Conservation (phyloP, 2,888 invertebrate species). For the Lasioglossum leucozonium region DNA sequence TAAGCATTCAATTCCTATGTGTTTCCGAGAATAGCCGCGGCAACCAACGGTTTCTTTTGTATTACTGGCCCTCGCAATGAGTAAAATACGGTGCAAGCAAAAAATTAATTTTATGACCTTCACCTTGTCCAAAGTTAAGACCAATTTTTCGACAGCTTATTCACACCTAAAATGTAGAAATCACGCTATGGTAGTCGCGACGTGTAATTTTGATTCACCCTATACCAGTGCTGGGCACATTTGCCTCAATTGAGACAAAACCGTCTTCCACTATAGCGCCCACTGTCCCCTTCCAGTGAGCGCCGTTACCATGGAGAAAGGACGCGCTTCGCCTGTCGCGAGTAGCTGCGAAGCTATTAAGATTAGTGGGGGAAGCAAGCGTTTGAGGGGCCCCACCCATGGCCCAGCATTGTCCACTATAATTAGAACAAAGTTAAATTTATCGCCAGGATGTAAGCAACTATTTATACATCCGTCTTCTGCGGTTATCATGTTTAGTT, state of each 20-base stretch:
- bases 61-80: not conserved
- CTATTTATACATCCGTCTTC: not conserved
- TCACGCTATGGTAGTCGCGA: not conserved
- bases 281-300: too few species aligned
- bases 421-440: slow-evolving; percentile 31
- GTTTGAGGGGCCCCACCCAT: too few species aligned
- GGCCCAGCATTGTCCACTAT: not conserved
- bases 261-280: too few species aligned
- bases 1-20: not conserved
- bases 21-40: slow-evolving; percentile 4
- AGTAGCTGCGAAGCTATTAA: too few species aligned
- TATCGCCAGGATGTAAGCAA: not conserved
- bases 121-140: not conserved
- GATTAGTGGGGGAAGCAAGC: too few species aligned
- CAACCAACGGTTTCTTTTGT: not conserved
- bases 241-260: too few species aligned
- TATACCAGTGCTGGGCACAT: not conserved
- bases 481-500: not conserved
- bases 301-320: too few species aligned
- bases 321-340: too few species aligned
- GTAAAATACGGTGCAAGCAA: not conserved
- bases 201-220: not conserved
- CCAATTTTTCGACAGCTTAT: not conserved
- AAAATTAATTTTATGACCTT: not conserved
- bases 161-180: not conserved